phyloP scores from a whole-genome alignment of 2,888 invertebrate genomes.

The Bembecia ichneumoniformis region DNA sequence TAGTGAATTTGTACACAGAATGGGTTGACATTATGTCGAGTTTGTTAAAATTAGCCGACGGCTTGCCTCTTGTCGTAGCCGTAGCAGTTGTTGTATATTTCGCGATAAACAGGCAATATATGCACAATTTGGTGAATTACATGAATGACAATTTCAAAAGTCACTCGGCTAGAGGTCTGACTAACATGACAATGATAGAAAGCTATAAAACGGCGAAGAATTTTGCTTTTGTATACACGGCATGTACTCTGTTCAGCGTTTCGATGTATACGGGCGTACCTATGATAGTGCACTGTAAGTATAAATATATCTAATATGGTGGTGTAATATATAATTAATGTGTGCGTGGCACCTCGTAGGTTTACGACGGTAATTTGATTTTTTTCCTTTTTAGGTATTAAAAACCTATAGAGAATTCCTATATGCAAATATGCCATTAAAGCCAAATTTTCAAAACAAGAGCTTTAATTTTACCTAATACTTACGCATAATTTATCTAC shows the following conservation, averaged over 20 bases:
- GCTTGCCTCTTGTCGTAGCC: constrained; percentile 39
- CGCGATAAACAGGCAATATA: constrained; percentile 30
- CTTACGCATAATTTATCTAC: too few species aligned
- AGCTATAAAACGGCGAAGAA: constrained; percentile 38
- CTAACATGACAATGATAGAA: constrained; percentile 50
- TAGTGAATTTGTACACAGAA: constrained; percentile 37
- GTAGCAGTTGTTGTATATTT: constrained; percentile 44
- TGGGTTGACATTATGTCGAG: constrained; percentile 48
- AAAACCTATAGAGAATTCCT: too few species aligned
- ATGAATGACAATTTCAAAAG: constrained; percentile 48
- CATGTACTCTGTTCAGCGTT: constrained; percentile 50
- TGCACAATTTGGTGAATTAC: constrained; percentile 36
- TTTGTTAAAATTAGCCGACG: constrained; percentile 45
- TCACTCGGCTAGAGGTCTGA: constrained; percentile 49
- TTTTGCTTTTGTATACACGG: constrained; percentile 50
- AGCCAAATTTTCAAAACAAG: too few species aligned
- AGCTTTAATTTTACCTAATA: too few species aligned
- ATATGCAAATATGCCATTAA: too few species aligned
- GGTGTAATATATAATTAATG: too few species aligned
- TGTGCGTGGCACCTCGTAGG: too few species aligned
- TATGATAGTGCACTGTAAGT: constrained; percentile 46
- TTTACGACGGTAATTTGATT: too few species aligned
- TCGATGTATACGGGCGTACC: constrained; percentile 45
- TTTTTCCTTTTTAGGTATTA: too few species aligned
- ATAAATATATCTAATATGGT: constrained; percentile 2